Conservation (phyloP, 1,140 invertebrate genomes). For the Drosophila oshimai region DNA sequence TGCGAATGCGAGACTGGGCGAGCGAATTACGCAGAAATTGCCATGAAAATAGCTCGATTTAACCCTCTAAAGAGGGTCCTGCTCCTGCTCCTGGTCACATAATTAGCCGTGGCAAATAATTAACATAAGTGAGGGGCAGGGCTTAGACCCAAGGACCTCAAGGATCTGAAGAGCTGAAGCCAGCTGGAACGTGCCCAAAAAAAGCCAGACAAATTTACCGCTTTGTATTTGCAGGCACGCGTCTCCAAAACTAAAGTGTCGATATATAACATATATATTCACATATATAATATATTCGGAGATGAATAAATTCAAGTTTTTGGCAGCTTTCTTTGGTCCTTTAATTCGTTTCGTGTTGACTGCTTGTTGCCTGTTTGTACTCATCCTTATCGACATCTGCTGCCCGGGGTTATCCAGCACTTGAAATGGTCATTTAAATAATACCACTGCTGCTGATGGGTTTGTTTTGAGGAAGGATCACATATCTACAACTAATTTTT, state of each 20-base stretch:
- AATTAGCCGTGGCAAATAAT: conserved; percentile 48
- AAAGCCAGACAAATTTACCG: conserved; percentile 4
- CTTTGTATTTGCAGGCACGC: conserved; percentile 12
- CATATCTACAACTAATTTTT: no score
- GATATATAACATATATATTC: not conserved
- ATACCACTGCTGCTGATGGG: not conserved
- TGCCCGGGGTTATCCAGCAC: conserved; percentile 1
- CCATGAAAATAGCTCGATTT: conserved; percentile 31
- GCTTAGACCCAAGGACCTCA: not conserved
- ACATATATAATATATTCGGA: not conserved
- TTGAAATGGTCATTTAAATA: not conserved
- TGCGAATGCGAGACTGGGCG: conserved; percentile 15
- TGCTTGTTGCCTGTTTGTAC: conserved; percentile 10
- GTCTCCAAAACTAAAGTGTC: not conserved
- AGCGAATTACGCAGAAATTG: conserved; percentile 46
- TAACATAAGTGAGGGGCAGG: conserved; percentile 45
- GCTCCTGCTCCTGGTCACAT: no score
- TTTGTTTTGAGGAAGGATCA: not conserved
- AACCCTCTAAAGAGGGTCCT: conserved; percentile 33
- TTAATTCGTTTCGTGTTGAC: conserved; percentile 28
- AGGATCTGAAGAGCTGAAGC: not conserved
- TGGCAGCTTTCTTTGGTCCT: not conserved
- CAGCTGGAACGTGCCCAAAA: conserved; percentile 39
- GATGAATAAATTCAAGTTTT: not conserved
- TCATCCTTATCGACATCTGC: conserved; percentile 26